phyloP scores from a whole-genome alignment of 2,797 vertebrate genomes.

The Austrolebias charrua region DNA sequence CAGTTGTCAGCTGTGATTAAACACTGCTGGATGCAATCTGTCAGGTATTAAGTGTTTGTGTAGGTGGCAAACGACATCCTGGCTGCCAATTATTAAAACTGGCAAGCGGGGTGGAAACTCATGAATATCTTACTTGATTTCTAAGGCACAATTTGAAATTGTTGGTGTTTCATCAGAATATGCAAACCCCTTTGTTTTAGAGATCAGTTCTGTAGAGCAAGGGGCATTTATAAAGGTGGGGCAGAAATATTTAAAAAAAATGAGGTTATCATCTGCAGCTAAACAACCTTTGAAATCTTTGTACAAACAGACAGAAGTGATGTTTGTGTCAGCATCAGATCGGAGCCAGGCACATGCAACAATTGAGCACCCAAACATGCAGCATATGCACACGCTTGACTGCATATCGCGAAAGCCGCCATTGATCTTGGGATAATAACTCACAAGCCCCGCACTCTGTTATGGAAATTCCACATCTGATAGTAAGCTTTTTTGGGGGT shows the following conservation, averaged over 20 bases:
- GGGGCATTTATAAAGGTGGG: slow-evolving; percentile 14
- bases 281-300: slow-evolving; percentile 32
- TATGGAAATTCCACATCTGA: slow-evolving; percentile 72
- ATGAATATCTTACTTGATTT: slow-evolving; percentile 52
- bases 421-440: slow-evolving; percentile 59
- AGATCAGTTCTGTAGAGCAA: slow-evolving; percentile 19
- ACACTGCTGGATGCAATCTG: slow-evolving; percentile 72
- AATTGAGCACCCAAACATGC: slow-evolving; percentile 34
- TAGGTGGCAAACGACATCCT: slow-evolving; percentile 66
- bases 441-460: slow-evolving; percentile 57
- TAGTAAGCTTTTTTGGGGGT: slow-evolving; percentile 52
- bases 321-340: slow-evolving; percentile 51
- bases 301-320: slow-evolving; percentile 31
- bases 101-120: slow-evolving; percentile 54
- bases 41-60: slow-evolving; percentile 69
- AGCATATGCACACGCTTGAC: slow-evolving; percentile 27
- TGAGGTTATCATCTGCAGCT: slow-evolving; percentile 45
- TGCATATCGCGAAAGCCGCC: slow-evolving; percentile 53
- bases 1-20: slow-evolving; percentile 75
- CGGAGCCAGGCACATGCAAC: slow-evolving; percentile 35
- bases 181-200: slow-evolving; percentile 13
- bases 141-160: not conserved
- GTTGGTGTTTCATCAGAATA: slow-evolving; percentile 45
- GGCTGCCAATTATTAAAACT: slow-evolving; percentile 74
- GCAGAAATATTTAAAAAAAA: not conserved